phyloP scores from a whole-genome alignment of 2,797 vertebrate species.

The Petrocephalus schoutedeni region DNA sequence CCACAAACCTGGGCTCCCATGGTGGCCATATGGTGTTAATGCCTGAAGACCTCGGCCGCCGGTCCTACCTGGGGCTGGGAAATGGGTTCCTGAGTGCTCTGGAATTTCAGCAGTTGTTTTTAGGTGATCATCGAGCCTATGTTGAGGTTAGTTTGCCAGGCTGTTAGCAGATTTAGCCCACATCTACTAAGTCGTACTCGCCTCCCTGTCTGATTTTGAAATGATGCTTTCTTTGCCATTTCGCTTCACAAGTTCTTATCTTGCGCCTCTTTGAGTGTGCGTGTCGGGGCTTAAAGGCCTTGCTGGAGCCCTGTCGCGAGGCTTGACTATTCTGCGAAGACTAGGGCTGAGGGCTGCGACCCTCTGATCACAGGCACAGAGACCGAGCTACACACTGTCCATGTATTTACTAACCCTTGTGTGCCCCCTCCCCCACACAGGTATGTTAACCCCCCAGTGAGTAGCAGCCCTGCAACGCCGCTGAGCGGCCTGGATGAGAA shows the following conservation, averaged over 20 bases:
- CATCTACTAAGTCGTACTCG: neutral
- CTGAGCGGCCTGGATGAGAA: slow-evolving; percentile 74
- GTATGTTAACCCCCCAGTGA: slow-evolving; percentile 73
- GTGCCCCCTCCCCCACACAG: slow-evolving; percentile 47
- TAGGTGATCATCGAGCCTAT: neutral
- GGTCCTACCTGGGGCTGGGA: neutral
- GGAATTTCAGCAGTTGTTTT: neutral
- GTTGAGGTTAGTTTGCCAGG: neutral
- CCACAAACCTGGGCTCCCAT: neutral
- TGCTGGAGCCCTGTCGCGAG: neutral
- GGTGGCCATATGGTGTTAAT: neutral
- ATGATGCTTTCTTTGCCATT: neutral
- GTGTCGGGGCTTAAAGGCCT: neutral
- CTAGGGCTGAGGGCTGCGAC: neutral
- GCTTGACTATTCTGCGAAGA: neutral
- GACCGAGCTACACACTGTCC: neutral
- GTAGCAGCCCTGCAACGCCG: slow-evolving; percentile 67
- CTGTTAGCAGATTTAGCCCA: neutral
- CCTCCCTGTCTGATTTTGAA: neutral
- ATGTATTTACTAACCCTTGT: neutral
- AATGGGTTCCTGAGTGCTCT: neutral
- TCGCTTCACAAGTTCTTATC: neutral
- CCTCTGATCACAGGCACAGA: neutral
- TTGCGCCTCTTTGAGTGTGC: neutral
- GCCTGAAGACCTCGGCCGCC: neutral